Conservation (phyloP, 1,140 invertebrate species). For the Drosophila setifemur region DNA sequence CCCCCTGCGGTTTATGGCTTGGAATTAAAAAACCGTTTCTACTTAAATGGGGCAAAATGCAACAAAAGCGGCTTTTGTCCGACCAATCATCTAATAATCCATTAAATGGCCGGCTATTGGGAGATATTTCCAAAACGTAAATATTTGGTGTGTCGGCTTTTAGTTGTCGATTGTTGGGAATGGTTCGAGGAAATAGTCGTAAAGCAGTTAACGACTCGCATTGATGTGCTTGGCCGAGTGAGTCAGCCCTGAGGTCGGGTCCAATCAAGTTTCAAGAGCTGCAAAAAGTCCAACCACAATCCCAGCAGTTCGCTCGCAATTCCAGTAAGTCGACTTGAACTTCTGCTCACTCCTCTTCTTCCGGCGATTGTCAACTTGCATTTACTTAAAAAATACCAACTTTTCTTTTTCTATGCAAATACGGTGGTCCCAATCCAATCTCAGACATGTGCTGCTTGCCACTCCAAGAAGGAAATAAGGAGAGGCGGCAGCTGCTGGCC, state of each 20-base stretch:
- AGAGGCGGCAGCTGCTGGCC: slow-evolving; percentile 26
- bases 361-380: slow-evolving; percentile 19
- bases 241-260: slow-evolving; percentile 19
- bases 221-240: slow-evolving; percentile 50
- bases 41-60: slow-evolving; percentile 21
- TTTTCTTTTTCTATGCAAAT: slow-evolving; percentile 14
- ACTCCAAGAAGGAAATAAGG: neutral
- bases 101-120: slow-evolving; percentile 45
- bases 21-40: slow-evolving; percentile 51
- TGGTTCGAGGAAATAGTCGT: slow-evolving; percentile 52
- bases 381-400: slow-evolving; percentile 14
- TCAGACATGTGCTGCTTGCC: slow-evolving; percentile 24
- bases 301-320: neutral
- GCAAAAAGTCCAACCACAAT: neutral
- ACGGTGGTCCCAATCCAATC: neutral
- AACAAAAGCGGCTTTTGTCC: slow-evolving; percentile 67
- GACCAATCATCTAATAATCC: slow-evolving; percentile 67
- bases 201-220: slow-evolving; percentile 48
- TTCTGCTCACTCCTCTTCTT: neutral
- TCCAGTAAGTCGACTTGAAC: neutral
- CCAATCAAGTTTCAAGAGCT: neutral
- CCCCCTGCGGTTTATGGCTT: slow-evolving; percentile 47
- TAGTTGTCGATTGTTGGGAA: slow-evolving; percentile 1
- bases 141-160: slow-evolving; percentile 56
- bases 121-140: slow-evolving; percentile 49